Percentiles rank a stretch among this genome's conserved stretches.
phyloP scores from a whole-genome alignment of 2,888 invertebrate species.

The Phyllotreta cruciferae region DNA sequence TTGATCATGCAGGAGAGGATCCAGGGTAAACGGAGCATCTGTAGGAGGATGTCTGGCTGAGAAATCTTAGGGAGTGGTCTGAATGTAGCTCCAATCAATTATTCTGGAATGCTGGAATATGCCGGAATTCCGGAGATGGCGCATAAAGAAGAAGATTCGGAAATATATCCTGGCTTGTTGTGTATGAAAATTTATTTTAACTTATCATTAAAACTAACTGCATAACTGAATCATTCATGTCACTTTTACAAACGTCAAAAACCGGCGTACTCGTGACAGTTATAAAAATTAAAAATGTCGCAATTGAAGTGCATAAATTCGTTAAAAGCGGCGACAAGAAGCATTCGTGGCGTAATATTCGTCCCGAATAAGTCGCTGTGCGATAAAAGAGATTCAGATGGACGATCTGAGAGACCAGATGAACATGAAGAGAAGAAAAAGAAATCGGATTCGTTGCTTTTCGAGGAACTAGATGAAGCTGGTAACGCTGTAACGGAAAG shows the following conservation, averaged over 20 bases:
- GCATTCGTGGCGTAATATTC: conserved; percentile 11
- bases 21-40: no score
- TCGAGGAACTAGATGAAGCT: conserved; percentile 29
- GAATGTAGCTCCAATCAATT: no score
- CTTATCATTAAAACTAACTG: no score
- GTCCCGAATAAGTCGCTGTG: conserved; percentile 17
- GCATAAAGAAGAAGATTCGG: no score
- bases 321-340: conserved; percentile 6
- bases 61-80: no score
- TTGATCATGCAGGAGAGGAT: no score
- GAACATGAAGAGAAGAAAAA: conserved; percentile 26
- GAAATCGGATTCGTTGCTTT: conserved; percentile 3
- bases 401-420: conserved; percentile 13
- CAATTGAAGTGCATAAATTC: conserved; percentile 9
- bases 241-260: neutral
- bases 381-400: conserved; percentile 3
- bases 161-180: no score
- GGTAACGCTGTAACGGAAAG: conserved; percentile 36
- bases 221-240: neutral
- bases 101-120: no score
- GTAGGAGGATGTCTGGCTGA: no score
- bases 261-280: neutral
- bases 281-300: conserved; percentile 17
- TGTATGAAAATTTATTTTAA: no score
- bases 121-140: no score